Evolutionary conservation across 2,797 vertebrate genomes (phyloP), one percentile per base, ranked within the genome.

Genomic region (Allenopithecus nigroviridis): DNA sequence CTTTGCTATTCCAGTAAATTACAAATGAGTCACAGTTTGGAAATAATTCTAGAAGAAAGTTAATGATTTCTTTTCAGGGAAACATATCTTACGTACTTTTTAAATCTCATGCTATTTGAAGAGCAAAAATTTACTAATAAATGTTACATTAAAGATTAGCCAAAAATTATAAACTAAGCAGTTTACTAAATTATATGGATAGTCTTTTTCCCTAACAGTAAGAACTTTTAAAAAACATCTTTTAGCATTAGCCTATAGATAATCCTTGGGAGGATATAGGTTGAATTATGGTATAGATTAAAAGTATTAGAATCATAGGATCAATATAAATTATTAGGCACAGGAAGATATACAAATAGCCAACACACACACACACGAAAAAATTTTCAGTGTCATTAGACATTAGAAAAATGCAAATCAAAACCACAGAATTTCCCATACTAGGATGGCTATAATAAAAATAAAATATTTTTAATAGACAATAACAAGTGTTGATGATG

Each of bases 1-100:
- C 7, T 90, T 33, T 16, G 13, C 28, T 59, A 68, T 89, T 95
- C 33, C 33, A 80, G 9, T 96, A 95, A 93, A 93, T 75, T 96
- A 64, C 17, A 85, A 85, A 17, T 92, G 14, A 91, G 19, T 43
- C 33, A 86, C 33, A 36, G 22, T 84, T 80, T 84, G 48, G 33
- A 50, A 95, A 84, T 50, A 93, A 91, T 75, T 96, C 21, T 84
- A 70, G 86, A 50, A 50, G 48, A 89, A 53, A 88, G 21, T 64
- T 76, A 92, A 70, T 80, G 12, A 19, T 28, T 53, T 39, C 5
- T 86, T 89, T 90, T 90, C 4, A 84, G 33, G 28, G 41, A 92
- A 57, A 81, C 39, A 30, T 21, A 2, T 30, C 5, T 85, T 89
- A 85, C 14, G 43, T 85, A 4, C 2, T 76, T 85, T 80, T 12